A percentile compares a stretch with the other conserved stretches of the same genome.
These are phyloP conservation scores for Odontamblyopus lacepedii DNA, from an alignment of 2,797 vertebrate genomes.

Conservation along the genomic window DNA sequence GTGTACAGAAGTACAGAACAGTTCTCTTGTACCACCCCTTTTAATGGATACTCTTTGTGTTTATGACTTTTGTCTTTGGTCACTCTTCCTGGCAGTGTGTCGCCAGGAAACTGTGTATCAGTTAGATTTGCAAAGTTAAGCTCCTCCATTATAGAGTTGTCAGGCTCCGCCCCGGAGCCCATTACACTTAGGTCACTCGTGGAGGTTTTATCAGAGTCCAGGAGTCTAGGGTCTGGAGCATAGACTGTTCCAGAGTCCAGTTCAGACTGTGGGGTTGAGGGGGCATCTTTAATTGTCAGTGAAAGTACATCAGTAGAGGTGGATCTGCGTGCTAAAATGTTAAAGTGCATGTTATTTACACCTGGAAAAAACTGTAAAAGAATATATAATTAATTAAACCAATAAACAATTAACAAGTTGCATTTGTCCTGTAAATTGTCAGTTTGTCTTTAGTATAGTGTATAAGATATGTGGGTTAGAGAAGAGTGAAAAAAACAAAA, in stretches of 20 bases:
- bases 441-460: not conserved
- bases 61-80: conserved; percentile 65
- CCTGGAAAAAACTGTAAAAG: conserved; percentile 37
- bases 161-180: conserved; percentile 49
- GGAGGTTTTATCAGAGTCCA: conserved; percentile 37
- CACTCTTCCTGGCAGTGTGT: conserved; percentile 64
- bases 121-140: conserved; percentile 46
- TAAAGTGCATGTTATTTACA: conserved; percentile 30
- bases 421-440: not conserved
- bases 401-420: not conserved
- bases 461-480: not conserved
- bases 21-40: conserved; percentile 66
- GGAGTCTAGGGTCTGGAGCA: conserved; percentile 28
- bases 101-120: conserved; percentile 35
- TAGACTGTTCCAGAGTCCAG: conserved; percentile 35
- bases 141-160: conserved; percentile 43
- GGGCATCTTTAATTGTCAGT: conserved; percentile 60
- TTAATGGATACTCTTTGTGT: conserved; percentile 69
- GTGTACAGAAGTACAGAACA: conserved; percentile 67
- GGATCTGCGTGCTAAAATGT: conserved; percentile 65
- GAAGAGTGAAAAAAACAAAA: no score
- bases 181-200: conserved; percentile 17
- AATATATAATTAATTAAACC: not conserved
- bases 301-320: conserved; percentile 62
- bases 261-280: conserved; percentile 40